Base-by-base conservation (phyloP, 2,797 vertebrate species). In the Propithecus perrieri region DNA sequence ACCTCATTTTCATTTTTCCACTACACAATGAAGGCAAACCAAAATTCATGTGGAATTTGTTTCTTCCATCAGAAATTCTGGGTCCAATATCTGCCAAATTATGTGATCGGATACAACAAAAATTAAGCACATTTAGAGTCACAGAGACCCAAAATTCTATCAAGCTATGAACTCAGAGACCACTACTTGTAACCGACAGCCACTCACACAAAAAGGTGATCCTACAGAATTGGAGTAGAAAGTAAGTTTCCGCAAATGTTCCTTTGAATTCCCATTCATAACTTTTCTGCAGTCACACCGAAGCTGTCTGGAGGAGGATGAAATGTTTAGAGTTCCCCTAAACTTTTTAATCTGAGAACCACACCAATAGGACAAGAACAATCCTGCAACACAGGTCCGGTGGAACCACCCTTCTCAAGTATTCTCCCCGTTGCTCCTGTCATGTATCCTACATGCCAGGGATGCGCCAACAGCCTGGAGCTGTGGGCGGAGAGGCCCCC, bases 111-210 rank as follows among this genome's bases (percentile, higher is more conserved):
- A 38, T 15, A 61, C 9, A 84, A 13, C 28, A 33, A 41, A 38
- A 67, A 63, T 72, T 91, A 63, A 84, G 26, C 11, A 72, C 2
- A 30, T 74, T 71, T 79, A 96, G 90, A 96, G 93, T 97, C 91
- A 94, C 84, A 33, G 0, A 24, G 94, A 84, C 63, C 76, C 83
- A 83, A 94, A 97, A 74, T 0, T 46, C 95, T 18, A 72, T 4
- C 41, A 74, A 96, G 89, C 22, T 97, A 95, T 79, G 89, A 96
- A 95, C 85, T 1, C 7, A 91, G n/a, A 80, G 9, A 67, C 10
- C n/a, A 57, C 55, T 46, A 2, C 41, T 67, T 41, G 2, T 86
- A 59, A 86, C 5, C 18, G 9, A 81, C 2, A 46, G 59, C 35
- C 12, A 80, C 65, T 35, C 57, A 35, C 38, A 85, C 5, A 18